These are phyloP conservation scores for Rhea americana DNA, from an alignment of 2,113 vertebrate genomes.

Conservation along the genomic window DNA sequence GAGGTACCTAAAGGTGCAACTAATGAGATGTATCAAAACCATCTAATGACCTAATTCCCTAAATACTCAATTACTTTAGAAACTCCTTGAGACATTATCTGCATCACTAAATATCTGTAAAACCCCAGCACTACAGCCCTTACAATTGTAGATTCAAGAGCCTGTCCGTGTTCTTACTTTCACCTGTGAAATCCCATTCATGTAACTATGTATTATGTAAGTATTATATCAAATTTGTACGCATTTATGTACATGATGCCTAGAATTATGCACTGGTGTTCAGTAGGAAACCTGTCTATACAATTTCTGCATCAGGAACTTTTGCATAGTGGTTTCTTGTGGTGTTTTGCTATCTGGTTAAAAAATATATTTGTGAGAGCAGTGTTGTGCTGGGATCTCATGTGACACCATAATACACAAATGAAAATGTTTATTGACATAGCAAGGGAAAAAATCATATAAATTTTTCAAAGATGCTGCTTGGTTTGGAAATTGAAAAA, in stretches of 20 bases:
- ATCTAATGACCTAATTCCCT: conserved; percentile 8
- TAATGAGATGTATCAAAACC: background rate
- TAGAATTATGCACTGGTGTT: background rate
- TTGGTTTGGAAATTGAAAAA: conserved; percentile 65
- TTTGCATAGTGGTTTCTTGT: background rate
- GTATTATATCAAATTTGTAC: background rate
- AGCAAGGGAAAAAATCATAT: background rate
- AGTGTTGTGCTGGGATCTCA: background rate
- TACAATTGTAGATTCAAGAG: background rate
- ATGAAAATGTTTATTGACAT: background rate
- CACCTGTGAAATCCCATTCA: background rate
- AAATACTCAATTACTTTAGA: conserved; percentile 2
- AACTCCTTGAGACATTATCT: conserved; percentile 20
- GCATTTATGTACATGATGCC: background rate
- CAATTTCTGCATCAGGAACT: background rate
- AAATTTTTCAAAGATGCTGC: background rate
- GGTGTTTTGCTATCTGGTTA: background rate
- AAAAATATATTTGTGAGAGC: background rate
- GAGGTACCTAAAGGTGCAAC: background rate
- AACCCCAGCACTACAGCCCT: background rate
- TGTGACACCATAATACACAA: background rate
- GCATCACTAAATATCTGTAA: conserved; percentile 7
- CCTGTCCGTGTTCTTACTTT: background rate
- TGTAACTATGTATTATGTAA: background rate
- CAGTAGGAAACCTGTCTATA: background rate